These are phyloP conservation scores for Arothron firmamentum DNA, from an alignment of 2,113 vertebrate genomes.

Conservation along the genomic window DNA sequence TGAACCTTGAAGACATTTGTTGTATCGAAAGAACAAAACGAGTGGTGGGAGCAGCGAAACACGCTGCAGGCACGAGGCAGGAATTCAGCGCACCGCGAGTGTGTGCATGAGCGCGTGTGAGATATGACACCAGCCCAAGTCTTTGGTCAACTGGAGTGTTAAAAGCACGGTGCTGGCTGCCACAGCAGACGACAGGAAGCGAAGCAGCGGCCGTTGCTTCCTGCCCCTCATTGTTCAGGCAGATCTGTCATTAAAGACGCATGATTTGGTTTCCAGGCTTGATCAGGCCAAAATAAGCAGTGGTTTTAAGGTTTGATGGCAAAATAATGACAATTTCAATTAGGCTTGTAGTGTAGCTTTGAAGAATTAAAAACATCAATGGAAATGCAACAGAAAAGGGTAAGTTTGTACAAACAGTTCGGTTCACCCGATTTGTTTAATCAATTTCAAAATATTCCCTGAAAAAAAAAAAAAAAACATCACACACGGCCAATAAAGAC, in stretches of 20 bases:
- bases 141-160: slow-evolving; percentile 31
- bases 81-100: slow-evolving; percentile 3
- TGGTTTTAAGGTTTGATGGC: neutral
- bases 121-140: slow-evolving; percentile 15
- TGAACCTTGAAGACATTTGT: slow-evolving; percentile 34
- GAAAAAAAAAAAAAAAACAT: slow-evolving; percentile 21
- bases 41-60: slow-evolving; percentile 30
- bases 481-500: neutral
- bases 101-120: neutral
- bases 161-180: slow-evolving; percentile 19
- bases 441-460: slow-evolving; percentile 12
- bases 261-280: slow-evolving; percentile 11
- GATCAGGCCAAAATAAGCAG: neutral
- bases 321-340: slow-evolving; percentile 1
- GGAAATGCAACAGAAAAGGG: slow-evolving; percentile 5
- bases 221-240: slow-evolving; percentile 21
- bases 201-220: slow-evolving; percentile 17
- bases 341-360: neutral
- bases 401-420: neutral
- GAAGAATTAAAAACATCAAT: neutral
- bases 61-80: slow-evolving; percentile 3
- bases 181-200: slow-evolving; percentile 12
- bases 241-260: slow-evolving; percentile 5
- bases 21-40: slow-evolving; percentile 30
- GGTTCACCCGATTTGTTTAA: slow-evolving; percentile 1